Percentiles rank a stretch among this genome's conserved stretches.
phyloP scores from a whole-genome alignment of 1,140 invertebrate species.

The Pseudomyrmex cubaensis region DNA sequence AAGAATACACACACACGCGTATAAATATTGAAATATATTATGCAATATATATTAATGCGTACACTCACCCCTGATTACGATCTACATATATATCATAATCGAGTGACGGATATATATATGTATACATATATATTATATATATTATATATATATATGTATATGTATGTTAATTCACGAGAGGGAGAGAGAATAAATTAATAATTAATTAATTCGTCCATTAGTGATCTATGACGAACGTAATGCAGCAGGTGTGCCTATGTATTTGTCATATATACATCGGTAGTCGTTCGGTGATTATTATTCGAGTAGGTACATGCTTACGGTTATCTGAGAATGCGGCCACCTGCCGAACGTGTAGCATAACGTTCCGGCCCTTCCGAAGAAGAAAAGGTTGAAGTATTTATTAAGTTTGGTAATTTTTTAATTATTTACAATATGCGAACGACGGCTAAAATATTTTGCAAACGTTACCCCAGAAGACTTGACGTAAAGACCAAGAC shows the following conservation, averaged over 20 bases:
- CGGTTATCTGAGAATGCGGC: conserved; percentile 22
- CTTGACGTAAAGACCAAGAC: no score
- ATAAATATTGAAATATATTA: no score
- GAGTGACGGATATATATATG: no score
- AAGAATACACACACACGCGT: no score
- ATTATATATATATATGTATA: conserved; percentile 7
- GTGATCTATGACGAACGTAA: conserved; percentile 38
- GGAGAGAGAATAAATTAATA: conserved; percentile 38
- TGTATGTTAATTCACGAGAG: conserved; percentile 25
- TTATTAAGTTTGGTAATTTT: no score
- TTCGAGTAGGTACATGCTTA: background rate
- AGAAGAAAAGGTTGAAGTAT: no score
- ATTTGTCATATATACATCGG: conserved; percentile 44
- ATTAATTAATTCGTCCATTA: conserved; percentile 55
- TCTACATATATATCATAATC: no score
- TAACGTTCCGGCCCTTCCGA: conserved; percentile 3
- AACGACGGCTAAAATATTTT: no score
- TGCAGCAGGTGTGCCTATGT: background rate
- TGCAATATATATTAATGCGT: no score
- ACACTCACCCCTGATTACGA: no score
- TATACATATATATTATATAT: background rate
- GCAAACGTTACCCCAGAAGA: no score
- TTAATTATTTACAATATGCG: no score
- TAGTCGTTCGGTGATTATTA: conserved; percentile 13
- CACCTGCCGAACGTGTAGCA: conserved; percentile 4